These are phyloP conservation scores for Nesogale talazaci DNA, from an alignment of 2,113 vertebrate genomes.

Conservation along the genomic window DNA sequence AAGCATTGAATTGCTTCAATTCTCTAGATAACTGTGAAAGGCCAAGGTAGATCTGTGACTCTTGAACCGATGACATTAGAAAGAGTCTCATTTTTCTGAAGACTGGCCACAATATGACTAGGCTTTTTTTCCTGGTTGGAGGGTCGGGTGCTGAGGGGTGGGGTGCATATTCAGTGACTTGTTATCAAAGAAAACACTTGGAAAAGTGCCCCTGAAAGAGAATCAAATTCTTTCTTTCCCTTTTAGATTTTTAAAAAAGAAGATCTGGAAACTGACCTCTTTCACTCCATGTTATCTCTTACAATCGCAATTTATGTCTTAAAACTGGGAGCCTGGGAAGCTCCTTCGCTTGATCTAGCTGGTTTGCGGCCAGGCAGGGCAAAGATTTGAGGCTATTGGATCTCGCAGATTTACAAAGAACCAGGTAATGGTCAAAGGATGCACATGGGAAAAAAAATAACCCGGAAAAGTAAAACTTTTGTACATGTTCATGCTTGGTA, in stretches of 20 bases:
- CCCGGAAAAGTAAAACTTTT: too few relatives aligned
- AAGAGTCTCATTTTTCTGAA: conserved; percentile 51
- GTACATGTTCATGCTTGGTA: too few relatives aligned
- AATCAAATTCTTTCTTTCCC: background rate
- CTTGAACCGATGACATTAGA: conserved; percentile 53
- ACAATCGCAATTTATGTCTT: background rate
- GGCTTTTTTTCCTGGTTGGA: background rate
- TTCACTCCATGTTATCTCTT: conserved; percentile 9
- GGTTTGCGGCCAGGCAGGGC: background rate
- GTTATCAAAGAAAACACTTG: conserved; percentile 52
- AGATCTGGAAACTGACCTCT: background rate
- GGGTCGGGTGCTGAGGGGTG: background rate
- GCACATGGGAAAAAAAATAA: too few relatives aligned
- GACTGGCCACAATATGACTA: background rate
- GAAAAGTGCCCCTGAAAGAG: conserved; percentile 22
- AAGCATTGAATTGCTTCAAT: conserved; percentile 7
- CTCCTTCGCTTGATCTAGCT: background rate
- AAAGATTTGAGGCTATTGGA: background rate
- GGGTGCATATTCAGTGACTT: background rate
- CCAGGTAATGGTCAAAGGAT: background rate
- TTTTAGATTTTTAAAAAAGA: background rate
- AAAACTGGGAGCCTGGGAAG: background rate
- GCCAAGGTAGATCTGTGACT: background rate
- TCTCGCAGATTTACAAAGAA: background rate
- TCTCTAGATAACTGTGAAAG: background rate